These are phyloP conservation scores for Stylophora pistillata DNA, from an alignment of 64 coral and sea anemone species.

Conservation along the genomic window DNA sequence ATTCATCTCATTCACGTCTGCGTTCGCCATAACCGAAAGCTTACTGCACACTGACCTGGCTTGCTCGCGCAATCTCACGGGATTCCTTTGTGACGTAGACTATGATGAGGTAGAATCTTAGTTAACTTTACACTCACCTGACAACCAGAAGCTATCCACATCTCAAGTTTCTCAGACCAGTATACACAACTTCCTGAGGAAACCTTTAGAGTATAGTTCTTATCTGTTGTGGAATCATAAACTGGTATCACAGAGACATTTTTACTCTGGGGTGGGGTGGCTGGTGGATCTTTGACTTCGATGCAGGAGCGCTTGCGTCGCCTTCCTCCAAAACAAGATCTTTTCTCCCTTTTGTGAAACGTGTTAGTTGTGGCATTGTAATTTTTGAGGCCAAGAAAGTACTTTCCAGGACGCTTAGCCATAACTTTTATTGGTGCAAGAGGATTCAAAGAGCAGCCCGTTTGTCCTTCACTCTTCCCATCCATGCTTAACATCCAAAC, in stretches of 20 bases:
- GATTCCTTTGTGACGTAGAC: no score
- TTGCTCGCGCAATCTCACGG: no score
- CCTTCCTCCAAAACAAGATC: slow-evolving; percentile 63
- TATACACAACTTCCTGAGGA: no score
- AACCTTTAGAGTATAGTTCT: no score
- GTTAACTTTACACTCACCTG: no score
- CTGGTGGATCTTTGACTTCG: slow-evolving; percentile 65
- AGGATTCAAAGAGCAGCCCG: neutral
- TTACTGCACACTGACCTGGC: no score
- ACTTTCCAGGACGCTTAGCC: slow-evolving; percentile 6
- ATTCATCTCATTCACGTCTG: no score
- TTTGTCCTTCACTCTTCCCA: neutral
- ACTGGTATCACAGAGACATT: slow-evolving; percentile 29
- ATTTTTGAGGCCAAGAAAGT: slow-evolving; percentile 12
- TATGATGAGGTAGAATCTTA: no score
- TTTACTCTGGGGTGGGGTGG: slow-evolving; percentile 2
- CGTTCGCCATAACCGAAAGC: no score
- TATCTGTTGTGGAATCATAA: slow-evolving; percentile 30
- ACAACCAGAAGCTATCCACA: no score
- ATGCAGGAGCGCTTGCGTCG: slow-evolving; percentile 65
- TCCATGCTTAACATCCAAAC: neutral
- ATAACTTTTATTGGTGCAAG: neutral
- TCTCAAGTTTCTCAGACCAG: no score
- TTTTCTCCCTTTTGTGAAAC: slow-evolving; percentile 27
- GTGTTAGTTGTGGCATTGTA: neutral